Conservation (phyloP, 2,113 vertebrate genomes). For the Petaurus breviceps region DNA sequence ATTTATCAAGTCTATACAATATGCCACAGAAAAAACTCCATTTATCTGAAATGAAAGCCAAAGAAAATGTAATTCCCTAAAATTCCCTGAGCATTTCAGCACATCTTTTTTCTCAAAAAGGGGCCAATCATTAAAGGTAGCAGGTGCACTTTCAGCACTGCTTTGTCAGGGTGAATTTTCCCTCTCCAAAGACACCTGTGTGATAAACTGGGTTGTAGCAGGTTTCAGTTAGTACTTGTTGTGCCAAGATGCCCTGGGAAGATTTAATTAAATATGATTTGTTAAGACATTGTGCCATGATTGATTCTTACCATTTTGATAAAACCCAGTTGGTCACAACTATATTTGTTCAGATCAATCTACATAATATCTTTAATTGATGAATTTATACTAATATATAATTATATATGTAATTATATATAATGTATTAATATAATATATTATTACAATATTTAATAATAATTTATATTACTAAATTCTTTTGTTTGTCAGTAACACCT, state of each 20-base stretch:
- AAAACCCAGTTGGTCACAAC: neutral
- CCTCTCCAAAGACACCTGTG: neutral
- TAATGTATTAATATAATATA: no score
- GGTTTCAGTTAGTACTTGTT: neutral
- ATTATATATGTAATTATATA: no score
- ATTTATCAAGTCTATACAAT: neutral
- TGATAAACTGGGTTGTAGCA: neutral
- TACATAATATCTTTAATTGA: neutral
- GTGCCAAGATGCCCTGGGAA: neutral
- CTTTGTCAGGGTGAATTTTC: neutral
- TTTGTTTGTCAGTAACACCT: neutral
- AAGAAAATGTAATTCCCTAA: neutral
- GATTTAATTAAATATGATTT: neutral
- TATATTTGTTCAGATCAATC: neutral
- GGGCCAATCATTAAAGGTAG: no score
- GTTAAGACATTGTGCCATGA: neutral
- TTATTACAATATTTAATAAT: no score
- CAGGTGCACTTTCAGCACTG: neutral
- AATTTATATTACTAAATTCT: no score
- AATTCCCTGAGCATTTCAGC: neutral
- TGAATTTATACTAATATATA: neutral
- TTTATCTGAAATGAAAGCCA: neutral
- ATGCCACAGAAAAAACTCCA: neutral
- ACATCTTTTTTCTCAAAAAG: neutral
- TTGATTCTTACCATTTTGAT: neutral